These are phyloP conservation scores for Neolamprologus fasciatus DNA, from an alignment of 2,113 vertebrate species.

Conservation along the genomic window DNA sequence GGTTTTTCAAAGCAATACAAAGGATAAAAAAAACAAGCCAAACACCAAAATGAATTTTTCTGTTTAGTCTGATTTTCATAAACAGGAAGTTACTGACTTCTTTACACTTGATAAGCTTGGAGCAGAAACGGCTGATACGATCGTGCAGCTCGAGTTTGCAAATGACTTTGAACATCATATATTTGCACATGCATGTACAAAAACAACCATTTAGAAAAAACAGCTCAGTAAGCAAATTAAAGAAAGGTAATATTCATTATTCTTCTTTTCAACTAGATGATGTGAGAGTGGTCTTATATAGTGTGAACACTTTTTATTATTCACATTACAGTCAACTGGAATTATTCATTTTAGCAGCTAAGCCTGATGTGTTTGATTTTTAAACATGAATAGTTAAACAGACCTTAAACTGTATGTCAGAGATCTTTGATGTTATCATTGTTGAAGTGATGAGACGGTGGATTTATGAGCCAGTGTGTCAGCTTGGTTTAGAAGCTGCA, in stretches of 20 bases:
- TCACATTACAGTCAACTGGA: not conserved
- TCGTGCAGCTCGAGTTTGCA: fast-evolving
- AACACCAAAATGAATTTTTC: not conserved
- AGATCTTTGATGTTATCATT: not conserved
- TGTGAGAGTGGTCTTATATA: not conserved
- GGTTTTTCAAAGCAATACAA: not conserved
- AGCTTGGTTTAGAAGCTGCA: not conserved
- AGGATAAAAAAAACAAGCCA: not conserved
- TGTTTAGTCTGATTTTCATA: not conserved
- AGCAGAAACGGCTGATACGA: fast-evolving
- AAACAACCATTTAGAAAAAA: not conserved
- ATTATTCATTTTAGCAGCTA: not conserved
- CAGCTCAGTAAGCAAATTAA: not conserved
- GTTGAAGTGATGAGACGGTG: not conserved
- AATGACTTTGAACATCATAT: not conserved
- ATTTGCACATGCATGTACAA: fast-evolving
- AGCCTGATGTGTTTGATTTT: not conserved
- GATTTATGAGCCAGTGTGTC: not conserved
- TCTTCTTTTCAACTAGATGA: not conserved
- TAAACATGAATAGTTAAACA: not conserved
- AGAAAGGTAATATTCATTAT: not conserved
- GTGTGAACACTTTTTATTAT: not conserved
- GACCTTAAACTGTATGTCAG: not conserved
- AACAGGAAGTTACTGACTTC: not conserved
- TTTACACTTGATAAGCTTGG: not conserved